Conservation (phyloP, 2,113 vertebrate species). For the Tragulus kanchil region DNA sequence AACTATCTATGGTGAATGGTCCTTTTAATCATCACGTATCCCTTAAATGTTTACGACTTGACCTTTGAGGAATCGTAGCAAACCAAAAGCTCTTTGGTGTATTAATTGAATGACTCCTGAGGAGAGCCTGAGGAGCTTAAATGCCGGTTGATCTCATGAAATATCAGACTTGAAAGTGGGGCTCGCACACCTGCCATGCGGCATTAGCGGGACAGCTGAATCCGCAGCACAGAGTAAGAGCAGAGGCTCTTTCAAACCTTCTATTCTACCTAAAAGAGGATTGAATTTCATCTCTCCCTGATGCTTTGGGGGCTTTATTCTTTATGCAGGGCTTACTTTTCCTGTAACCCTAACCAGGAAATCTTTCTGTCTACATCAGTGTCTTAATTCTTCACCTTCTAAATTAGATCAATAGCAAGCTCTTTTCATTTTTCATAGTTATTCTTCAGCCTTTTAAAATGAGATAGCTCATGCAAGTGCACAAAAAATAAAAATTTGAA, state of each 20-base stretch:
- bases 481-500: background rate
- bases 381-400: slow-evolving; percentile 48
- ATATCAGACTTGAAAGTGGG: slow-evolving; percentile 63
- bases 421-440: slow-evolving; percentile 6
- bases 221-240: background rate
- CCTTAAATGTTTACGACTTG: slow-evolving; percentile 29
- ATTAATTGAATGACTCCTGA: slow-evolving; percentile 25
- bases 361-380: slow-evolving; percentile 26
- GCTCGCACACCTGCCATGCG: background rate
- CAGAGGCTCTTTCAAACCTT: slow-evolving; percentile 7
- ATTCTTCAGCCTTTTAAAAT: slow-evolving; percentile 1
- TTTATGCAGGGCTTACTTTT: slow-evolving; percentile 12
- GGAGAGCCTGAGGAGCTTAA: slow-evolving; percentile 46
- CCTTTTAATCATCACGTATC: slow-evolving; percentile 32
- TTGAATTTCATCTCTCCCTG: background rate
- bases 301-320: background rate
- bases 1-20: background rate
- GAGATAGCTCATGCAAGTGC: background rate
- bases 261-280: background rate
- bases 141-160: slow-evolving; percentile 45
- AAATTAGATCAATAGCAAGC: background rate
- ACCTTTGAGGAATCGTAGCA: slow-evolving; percentile 43
- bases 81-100: slow-evolving; percentile 23
- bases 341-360: background rate
- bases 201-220: background rate